phyloP scores from a whole-genome alignment of 2,888 invertebrate genomes.

The Patella ulyssiponensis region DNA sequence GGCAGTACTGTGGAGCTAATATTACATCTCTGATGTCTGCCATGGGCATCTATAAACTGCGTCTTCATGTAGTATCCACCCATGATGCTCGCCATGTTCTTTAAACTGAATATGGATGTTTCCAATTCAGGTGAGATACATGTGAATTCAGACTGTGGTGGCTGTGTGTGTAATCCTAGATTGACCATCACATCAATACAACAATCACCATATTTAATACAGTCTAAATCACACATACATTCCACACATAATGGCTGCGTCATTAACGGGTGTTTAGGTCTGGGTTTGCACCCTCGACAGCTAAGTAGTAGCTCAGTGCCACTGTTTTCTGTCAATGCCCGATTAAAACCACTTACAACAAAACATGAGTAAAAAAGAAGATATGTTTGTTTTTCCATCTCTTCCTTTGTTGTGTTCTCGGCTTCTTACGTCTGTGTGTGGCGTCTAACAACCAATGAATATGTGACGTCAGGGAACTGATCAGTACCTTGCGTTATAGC shows the following conservation, averaged over 20 bases:
- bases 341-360: too few relatives aligned
- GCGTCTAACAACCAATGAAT: too few relatives aligned
- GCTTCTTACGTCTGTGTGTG: too few relatives aligned
- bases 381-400: too few relatives aligned
- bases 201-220: slow-evolving; percentile 1
- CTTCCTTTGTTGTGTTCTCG: too few relatives aligned
- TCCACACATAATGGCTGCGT: neutral
- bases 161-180: neutral
- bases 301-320: too few relatives aligned
- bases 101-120: neutral
- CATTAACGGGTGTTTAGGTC: neutral
- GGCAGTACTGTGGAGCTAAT: neutral
- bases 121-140: neutral
- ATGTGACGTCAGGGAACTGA: too few relatives aligned
- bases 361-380: too few relatives aligned
- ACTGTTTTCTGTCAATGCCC: too few relatives aligned
- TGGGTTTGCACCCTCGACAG: too few relatives aligned
- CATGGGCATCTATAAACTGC: too few relatives aligned
- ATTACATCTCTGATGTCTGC: neutral
- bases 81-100: neutral
- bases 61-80: neutral
- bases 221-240: slow-evolving; percentile 2
- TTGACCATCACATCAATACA: neutral
- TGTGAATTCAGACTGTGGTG: neutral
- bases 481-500: too few relatives aligned